Base-by-base conservation (phyloP, 1,140 invertebrate species). In the Mercenaria mercenaria region DNA sequence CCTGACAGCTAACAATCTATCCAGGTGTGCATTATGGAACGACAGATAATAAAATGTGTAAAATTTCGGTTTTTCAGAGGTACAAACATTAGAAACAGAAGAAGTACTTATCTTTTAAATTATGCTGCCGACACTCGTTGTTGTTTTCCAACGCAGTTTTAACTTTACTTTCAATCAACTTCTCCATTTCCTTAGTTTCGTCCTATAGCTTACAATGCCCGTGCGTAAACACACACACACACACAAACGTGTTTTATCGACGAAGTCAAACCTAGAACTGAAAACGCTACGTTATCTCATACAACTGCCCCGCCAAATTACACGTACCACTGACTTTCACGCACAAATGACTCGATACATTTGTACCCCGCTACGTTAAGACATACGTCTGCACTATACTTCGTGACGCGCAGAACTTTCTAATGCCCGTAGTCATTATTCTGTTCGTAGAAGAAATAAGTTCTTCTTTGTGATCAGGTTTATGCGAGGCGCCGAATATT, bases 71-170 rank as follows among this genome's bases (percentile, higher is more conserved):
- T 29, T 37, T 52, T 52, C 77, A 20, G 3, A 47, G 15, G 26
- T 52, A n/a, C 15, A 15, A 20, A 18, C 26, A 18, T 13, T 8
- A 41, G 74, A 77, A 26, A 3, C 23, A 80, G 43, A 80, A 80
- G 29, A 3, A 56, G 39, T 8, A 80, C 43, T 80, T 80, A 80
- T 80, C 77, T 80, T 80, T 18, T 59, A 34, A 18, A 80, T 56
- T 47, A 56, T 80, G n/a, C 77, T 13, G 2, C 20, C 34, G 32
- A 80, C 56, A 3, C 8, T 80, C 32, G 26, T 80, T 80, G n/a
- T 80, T 80, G 1, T 20, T 47, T 26, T 80, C 10, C 37, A 76
- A 23, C 4, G 39, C 72, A 15, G 8, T 29, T 13, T 34, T 39
- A 11, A 76, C 15, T 47, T 41, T 43, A 76, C 43, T 1, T 43